Evolutionary conservation across 2,888 invertebrate genomes (phyloP).

Genomic region (Lymantria monacha): DNA sequence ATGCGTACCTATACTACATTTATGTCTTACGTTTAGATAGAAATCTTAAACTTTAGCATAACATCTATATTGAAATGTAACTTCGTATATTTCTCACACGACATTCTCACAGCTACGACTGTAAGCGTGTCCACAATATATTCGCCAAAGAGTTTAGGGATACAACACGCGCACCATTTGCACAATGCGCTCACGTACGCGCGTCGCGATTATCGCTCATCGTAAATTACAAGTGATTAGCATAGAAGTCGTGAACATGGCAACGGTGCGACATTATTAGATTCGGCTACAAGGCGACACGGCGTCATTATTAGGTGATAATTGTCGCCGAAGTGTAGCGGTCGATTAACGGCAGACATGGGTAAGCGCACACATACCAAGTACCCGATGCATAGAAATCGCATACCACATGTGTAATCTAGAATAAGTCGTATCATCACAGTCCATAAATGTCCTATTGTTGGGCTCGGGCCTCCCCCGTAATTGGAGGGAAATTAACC

Average conservation of each 20-base stretch:
- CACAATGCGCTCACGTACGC: conserved; percentile 77
- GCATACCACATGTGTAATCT: conserved; percentile 35
- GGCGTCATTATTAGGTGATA: conserved; percentile 74
- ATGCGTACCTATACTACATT: conserved; percentile 43
- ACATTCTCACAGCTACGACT: conserved; percentile 40
- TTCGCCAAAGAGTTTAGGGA: conserved; percentile 37
- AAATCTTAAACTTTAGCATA: conserved; percentile 16
- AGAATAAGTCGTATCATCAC: conserved; percentile 23
- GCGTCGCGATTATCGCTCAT: conserved; percentile 75
- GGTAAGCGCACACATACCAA: conserved; percentile 58
- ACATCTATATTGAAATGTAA: conserved; percentile 22
- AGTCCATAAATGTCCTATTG: too few relatives aligned
- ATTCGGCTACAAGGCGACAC: conserved; percentile 66
- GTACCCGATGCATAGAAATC: conserved; percentile 41
- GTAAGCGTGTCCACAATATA: conserved; percentile 23
- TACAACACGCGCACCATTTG: conserved; percentile 49
- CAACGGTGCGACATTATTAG: conserved; percentile 62
- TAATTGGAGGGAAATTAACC: too few relatives aligned
- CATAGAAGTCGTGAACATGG: conserved; percentile 71
- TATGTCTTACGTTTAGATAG: conserved; percentile 43
- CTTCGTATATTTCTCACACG: conserved; percentile 58
- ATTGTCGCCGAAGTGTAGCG: conserved; percentile 73
- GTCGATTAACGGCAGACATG: conserved; percentile 74
- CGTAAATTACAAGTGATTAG: conserved; percentile 78
- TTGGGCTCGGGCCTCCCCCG: too few relatives aligned